These are phyloP conservation scores for Mus spicilegus DNA, from an alignment of 2,113 vertebrate species.

Conservation along the genomic window DNA sequence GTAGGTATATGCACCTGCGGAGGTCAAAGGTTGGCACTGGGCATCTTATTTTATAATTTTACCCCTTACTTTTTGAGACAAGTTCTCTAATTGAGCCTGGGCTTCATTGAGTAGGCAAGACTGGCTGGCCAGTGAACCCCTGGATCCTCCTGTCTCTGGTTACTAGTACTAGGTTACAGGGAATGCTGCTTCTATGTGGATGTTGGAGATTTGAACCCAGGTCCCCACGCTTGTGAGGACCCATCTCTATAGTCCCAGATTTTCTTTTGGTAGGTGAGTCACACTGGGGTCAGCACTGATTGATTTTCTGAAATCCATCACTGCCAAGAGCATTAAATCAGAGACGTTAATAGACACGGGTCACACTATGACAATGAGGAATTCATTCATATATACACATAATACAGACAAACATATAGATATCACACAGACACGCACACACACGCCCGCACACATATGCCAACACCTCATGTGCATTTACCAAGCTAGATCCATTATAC, in stretches of 20 bases:
- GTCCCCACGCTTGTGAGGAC: not conserved
- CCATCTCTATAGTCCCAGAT: not conserved
- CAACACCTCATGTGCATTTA: not conserved
- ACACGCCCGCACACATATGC: too few relatives aligned
- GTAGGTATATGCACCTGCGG: not conserved
- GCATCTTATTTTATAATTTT: not conserved
- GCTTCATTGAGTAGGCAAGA: not conserved
- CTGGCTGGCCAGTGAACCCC: not conserved
- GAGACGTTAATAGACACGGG: not conserved
- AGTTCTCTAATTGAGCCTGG: not conserved
- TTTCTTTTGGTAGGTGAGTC: not conserved
- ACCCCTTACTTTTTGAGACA: not conserved
- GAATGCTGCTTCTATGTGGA: not conserved
- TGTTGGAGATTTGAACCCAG: not conserved
- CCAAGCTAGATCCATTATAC: not conserved
- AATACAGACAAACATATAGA: not conserved
- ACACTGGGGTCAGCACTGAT: not conserved
- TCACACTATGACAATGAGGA: not conserved
- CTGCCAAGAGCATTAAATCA: not conserved
- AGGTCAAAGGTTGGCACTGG: not conserved
- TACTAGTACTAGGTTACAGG: not conserved
- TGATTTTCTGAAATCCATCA: constrained; percentile 9
- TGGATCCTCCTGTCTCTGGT: not conserved
- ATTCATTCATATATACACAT: not conserved
- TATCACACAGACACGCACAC: not conserved